Base-by-base conservation (phyloP, 2,797 vertebrate species). In the Ispidina lecontei region DNA sequence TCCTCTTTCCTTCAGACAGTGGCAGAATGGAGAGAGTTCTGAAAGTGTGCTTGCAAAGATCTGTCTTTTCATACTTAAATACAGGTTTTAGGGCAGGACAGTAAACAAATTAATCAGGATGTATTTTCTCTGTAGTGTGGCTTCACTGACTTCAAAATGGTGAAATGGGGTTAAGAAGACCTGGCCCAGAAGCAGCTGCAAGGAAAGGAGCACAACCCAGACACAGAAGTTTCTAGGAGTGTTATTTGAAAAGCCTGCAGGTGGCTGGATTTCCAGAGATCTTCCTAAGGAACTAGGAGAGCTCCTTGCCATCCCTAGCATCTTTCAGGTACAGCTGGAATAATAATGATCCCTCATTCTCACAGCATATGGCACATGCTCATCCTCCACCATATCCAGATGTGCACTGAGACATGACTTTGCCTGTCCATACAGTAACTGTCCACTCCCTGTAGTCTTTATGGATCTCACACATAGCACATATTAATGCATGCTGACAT, bases 211-310 rank as follows among this genome's bases (percentile, higher is more conserved):
- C 21, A 41, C 79, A 78, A 43, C 4, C 6, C 41, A 65, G 51
- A 59, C 25, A 4, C 46, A 33, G 18, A 12, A 13, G 7, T 58
- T 75, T 46, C 22, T 35, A 46, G 43, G 28, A 23, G 10, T 29
- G 6, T 33, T 54, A 7, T 16, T 26, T 3, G 1, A 46, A 81
- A 69, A 31, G 9, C 55, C 12, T 47, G 10, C 0, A 0, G 3
- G 5, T 12, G 21, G 1, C 15, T 65, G 33, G 17, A 22, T 80
- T 84, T 88, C 33, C 22, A 60, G 51, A 87, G 25, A 33, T 54
- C 26, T 83, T 83, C 28, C 55, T 31, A 74, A 58, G 0, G 14
- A 72, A 64, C 1, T 2, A 22, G 54, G 20, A 55, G 41, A 82
- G n/a, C 4, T 84, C 22, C 31, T 92, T 2, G 3, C n/a, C 31